These are phyloP conservation scores for Myripristis jacobus DNA, from an alignment of 2,797 vertebrate species.

Conservation along the genomic window DNA sequence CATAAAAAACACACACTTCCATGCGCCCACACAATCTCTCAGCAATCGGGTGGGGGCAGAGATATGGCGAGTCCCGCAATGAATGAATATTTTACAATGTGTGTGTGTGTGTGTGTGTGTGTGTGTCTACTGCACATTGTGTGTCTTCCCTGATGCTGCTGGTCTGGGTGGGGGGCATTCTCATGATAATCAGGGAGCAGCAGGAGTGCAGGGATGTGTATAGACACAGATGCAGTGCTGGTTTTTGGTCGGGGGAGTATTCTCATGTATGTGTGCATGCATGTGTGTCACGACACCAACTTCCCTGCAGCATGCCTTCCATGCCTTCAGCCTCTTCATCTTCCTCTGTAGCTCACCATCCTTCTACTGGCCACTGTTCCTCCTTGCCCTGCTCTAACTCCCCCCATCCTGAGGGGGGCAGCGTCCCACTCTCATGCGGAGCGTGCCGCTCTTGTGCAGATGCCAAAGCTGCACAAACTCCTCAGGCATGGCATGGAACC, in stretches of 20 bases:
- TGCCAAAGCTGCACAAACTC: slow-evolving; percentile 98
- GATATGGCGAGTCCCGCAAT: slow-evolving; percentile 38
- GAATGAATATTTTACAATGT: slow-evolving; percentile 38
- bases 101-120: background rate
- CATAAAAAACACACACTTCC: slow-evolving; percentile 26
- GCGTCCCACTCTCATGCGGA: slow-evolving; percentile 88
- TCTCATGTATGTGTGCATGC: background rate
- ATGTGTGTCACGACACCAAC: background rate
- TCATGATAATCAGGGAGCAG: slow-evolving; percentile 43
- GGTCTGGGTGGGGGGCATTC: slow-evolving; percentile 40
- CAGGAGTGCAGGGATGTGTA: slow-evolving; percentile 3
- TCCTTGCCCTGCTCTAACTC: slow-evolving; percentile 11
- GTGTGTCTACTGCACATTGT: background rate
- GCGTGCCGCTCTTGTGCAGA: slow-evolving; percentile 91
- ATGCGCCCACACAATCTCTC: slow-evolving; percentile 17
- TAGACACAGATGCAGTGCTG: slow-evolving; percentile 15
- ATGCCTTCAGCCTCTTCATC: background rate
- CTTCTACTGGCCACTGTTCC: background rate
- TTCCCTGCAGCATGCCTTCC: slow-evolving; percentile 3
- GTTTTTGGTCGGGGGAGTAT: slow-evolving; percentile 29
- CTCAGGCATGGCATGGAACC: slow-evolving; percentile 97
- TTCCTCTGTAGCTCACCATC: background rate
- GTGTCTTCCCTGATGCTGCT: slow-evolving; percentile 32
- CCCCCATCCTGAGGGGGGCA: slow-evolving; percentile 77
- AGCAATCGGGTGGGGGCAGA: background rate